Base-by-base conservation (phyloP, 2,888 invertebrate species). In the Xestobium rufovillosum region DNA sequence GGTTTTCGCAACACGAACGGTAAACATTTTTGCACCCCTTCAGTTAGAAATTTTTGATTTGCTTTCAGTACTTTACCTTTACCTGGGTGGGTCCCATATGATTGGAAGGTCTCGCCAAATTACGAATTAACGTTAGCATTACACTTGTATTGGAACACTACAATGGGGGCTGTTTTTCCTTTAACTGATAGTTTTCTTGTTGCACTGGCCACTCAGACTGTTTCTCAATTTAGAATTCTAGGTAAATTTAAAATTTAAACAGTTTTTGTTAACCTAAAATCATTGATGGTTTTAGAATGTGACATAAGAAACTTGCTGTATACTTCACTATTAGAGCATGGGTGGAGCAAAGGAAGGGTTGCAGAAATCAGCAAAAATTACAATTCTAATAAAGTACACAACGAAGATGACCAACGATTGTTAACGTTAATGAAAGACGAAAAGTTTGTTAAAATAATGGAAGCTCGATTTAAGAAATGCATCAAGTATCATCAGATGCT, bases 401-500 rank as follows among this genome's bases (percentile, higher is more conserved):
- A n/a, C n/a, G n/a, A n/a, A n/a, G n/a, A n/a, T n/a, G n/a, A n/a
- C n/a, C n/a, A n/a, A n/a, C n/a, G n/a, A n/a, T n/a, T n/a, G n/a
- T n/a, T n/a, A n/a, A n/a, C n/a, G n/a, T n/a, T n/a, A n/a, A n/a
- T n/a, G n/a, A n/a, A n/a, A n/a, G n/a, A n/a, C n/a, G n/a, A n/a
- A n/a, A n/a, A n/a, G n/a, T n/a, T n/a, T n/a, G n/a, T n/a, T n/a
- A n/a, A n/a, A n/a, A n/a, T n/a, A n/a, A n/a, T n/a, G n/a, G n/a
- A n/a, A n/a, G n/a, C n/a, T n/a, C n/a, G n/a, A n/a, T n/a, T n/a
- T n/a, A n/a, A n/a, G n/a, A n/a, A 19, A 19, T 19, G 23, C 23
- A 19, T 19, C 23, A n/a, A 19, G n/a, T n/a, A 19, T 19, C 23
- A 19, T 19, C 6, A 19, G n/a, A 19, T 19, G 23, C 23, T 19